Evolutionary conservation across 2,797 vertebrate species (phyloP).

Genomic region (Crocidura indochinensis): DNA sequence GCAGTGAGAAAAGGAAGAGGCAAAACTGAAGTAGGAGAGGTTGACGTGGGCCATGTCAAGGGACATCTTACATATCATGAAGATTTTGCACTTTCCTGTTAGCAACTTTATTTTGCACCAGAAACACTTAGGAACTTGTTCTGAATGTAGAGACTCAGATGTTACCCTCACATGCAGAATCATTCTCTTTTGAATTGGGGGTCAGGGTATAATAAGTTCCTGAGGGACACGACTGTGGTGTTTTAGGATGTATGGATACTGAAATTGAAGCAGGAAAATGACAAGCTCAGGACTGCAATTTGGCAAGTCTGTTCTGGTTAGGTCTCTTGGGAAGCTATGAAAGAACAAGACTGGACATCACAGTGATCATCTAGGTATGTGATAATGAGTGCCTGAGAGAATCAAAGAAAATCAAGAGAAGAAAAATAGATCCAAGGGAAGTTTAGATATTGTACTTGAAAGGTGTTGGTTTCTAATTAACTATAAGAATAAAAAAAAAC

Average conservation of each 20-base stretch:
- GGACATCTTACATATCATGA: background rate
- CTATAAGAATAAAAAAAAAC: background rate
- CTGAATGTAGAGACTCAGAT: background rate
- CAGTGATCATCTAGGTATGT: too few species aligned
- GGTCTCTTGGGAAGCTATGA: too few species aligned
- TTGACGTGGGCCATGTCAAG: background rate
- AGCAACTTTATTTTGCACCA: slow-evolving; percentile 6
- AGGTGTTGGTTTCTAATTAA: background rate
- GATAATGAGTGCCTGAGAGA: too few species aligned
- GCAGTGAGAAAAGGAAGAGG: slow-evolving; percentile 7
- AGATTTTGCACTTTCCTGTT: background rate
- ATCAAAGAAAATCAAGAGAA: background rate
- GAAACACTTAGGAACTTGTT: background rate
- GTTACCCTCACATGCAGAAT: background rate
- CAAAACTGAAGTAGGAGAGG: background rate
- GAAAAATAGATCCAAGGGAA: background rate
- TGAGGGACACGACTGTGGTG: too few species aligned
- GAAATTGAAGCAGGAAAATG: too few species aligned
- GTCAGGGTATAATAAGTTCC: too few species aligned
- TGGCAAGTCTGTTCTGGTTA: too few species aligned
- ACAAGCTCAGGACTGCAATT: too few species aligned
- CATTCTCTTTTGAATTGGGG: background rate
- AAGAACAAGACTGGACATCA: too few species aligned
- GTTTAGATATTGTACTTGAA: background rate
- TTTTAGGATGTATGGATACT: too few species aligned